Evolutionary conservation across 2,113 vertebrate species (phyloP), one percentile per base, ranked within the genome.

Genomic region (Gasterosteus aculeatus): DNA sequence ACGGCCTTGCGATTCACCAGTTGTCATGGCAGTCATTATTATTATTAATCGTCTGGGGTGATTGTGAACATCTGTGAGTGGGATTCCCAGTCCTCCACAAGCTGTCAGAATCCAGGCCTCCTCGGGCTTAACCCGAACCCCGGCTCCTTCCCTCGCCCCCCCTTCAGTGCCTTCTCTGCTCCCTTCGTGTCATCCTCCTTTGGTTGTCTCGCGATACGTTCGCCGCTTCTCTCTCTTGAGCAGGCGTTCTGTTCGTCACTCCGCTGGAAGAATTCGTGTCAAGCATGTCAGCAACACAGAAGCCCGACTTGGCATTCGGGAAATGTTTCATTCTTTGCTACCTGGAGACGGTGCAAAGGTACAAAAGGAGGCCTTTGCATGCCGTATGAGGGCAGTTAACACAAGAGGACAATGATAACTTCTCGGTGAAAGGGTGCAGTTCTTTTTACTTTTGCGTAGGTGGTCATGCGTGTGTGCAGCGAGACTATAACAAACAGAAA

Each of bases 11-110:
- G 19, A 74, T 79, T 72, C 67, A 82, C 67, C 56, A 77, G 38
- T 76, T 84, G 75, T 82, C 86, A 79, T 46, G 18, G 67, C 44
- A 29, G 54, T 73, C 78, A 70, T 75, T 82, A 77, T 75, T 83
- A 78, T 77, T 83, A 84, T 87, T 79, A 82, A 87, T 83, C 78
- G 71, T 85, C 78, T 76, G 60, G 69, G 64, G 59, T 64, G 61
- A 91, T 87, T 78, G 80, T 77, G 83, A 93, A 91, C 92, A 92
- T 92, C 89, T 93, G 92, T 89, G 82, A 80, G 77, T 70, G 82
- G 91, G 87, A 91, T 84, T 82, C 65, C 83, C 77, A 44, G 59
- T 88, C 84, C 85, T 86, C 81, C 59, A 54, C 73, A 70, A 65
- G 42, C 84, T 84, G 61, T 86, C 51, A 53, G 80, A 80, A 82